These are phyloP conservation scores for Stenurella melanura DNA, from an alignment of 2,888 invertebrate species.

Conservation along the genomic window DNA sequence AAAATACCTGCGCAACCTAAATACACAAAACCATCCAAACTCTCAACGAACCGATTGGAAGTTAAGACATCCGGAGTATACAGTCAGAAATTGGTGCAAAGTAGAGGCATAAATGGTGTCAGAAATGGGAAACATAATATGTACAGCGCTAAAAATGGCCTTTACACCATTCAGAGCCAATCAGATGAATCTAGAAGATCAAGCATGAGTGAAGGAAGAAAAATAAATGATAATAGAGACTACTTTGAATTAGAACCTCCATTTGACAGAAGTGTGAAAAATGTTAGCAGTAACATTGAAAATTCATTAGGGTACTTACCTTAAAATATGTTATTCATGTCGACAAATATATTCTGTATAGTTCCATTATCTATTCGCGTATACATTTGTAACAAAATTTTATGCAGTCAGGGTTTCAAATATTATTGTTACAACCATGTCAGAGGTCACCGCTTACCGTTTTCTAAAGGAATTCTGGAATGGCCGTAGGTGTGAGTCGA, in stretches of 20 bases:
- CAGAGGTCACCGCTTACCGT: too few species aligned
- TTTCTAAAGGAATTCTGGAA: too few species aligned
- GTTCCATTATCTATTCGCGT: too few species aligned
- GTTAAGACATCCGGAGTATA: background rate
- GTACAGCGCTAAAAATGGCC: slow-evolving; percentile 72
- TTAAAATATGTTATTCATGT: slow-evolving; percentile 58
- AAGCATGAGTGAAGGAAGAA: slow-evolving; percentile 61
- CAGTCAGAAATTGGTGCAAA: background rate
- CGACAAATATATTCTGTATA: background rate
- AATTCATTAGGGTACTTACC: slow-evolving; percentile 81
- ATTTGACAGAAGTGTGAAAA: slow-evolving; percentile 48
- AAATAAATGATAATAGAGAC: slow-evolving; percentile 54
- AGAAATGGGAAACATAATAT: slow-evolving; percentile 59
- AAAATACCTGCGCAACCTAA: slow-evolving; percentile 56
- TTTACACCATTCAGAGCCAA: slow-evolving; percentile 73
- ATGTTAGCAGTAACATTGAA: slow-evolving; percentile 76
- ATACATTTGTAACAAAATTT: too few species aligned
- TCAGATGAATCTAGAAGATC: slow-evolving; percentile 71
- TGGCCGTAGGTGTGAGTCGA: too few species aligned
- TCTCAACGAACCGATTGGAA: slow-evolving; percentile 32
- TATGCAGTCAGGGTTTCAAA: too few species aligned
- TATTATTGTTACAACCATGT: too few species aligned
- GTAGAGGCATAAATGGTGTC: slow-evolving; percentile 36
- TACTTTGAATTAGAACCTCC: slow-evolving; percentile 58
- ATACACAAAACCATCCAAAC: slow-evolving; percentile 57